phyloP scores from a whole-genome alignment of 2,888 invertebrate species.

The Lithophane semibrunnea region DNA sequence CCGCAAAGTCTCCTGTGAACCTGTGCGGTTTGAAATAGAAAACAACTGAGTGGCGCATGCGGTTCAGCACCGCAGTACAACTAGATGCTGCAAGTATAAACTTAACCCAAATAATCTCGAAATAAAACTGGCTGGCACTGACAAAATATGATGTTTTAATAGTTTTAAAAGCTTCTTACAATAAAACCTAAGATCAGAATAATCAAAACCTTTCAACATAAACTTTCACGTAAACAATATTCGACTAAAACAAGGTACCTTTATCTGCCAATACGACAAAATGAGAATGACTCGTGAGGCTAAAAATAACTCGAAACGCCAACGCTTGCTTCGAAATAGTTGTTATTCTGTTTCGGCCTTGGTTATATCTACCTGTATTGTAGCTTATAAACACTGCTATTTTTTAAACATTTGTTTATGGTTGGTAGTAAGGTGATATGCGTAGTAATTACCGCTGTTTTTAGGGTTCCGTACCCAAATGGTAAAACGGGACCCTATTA shows the following conservation, averaged over 20 bases:
- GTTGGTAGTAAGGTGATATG: background rate
- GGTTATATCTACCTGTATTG: slow-evolving; percentile 19
- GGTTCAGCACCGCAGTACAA: background rate
- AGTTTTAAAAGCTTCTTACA: background rate
- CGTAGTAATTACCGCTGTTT: too few species aligned
- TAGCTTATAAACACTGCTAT: slow-evolving; percentile 49
- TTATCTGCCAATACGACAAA: slow-evolving; percentile 37
- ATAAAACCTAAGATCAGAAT: background rate
- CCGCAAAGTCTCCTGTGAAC: background rate
- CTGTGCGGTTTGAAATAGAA: background rate
- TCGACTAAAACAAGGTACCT: background rate
- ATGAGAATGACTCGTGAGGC: slow-evolving; percentile 38
- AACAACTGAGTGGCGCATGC: background rate
- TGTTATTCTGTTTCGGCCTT: slow-evolving; percentile 48
- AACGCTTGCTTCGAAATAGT: slow-evolving; percentile 43
- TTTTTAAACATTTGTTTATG: slow-evolving; percentile 39
- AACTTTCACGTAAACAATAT: slow-evolving; percentile 23
- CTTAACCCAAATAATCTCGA: background rate
- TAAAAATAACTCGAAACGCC: slow-evolving; percentile 52
- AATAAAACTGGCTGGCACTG: background rate
- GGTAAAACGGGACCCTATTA: too few species aligned
- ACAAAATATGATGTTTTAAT: background rate
- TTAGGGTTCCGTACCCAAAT: too few species aligned
- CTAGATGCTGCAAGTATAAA: background rate
- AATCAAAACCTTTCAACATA: background rate